A percentile compares a stretch with the other conserved stretches of the same genome.
Conservation (phyloP, 2,888 invertebrate genomes). For the Erebia epiphron region DNA sequence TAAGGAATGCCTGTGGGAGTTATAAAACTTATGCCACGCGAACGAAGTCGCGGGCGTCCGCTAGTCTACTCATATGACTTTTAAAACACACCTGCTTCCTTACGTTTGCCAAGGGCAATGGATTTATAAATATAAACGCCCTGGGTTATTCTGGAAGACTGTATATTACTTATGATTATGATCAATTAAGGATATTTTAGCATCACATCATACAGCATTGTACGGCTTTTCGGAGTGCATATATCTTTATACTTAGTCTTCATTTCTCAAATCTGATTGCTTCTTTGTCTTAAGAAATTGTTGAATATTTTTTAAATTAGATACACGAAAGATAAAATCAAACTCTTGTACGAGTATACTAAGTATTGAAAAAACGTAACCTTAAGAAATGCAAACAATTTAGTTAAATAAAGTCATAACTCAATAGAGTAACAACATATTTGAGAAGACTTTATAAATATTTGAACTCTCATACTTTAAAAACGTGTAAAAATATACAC, state of each 20-base stretch:
- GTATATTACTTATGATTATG: not conserved
- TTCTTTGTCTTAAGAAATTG: too few relatives aligned
- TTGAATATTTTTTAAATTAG: not conserved
- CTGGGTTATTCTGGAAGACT: not conserved
- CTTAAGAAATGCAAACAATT: not conserved
- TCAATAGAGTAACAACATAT: not conserved
- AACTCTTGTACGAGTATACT: not conserved
- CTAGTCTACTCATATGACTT: not conserved
- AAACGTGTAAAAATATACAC: not conserved
- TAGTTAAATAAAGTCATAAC: conserved; percentile 2
- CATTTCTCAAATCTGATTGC: too few relatives aligned
- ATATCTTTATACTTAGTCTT: too few relatives aligned
- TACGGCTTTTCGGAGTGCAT: too few relatives aligned
- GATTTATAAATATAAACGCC: conserved; percentile 11
- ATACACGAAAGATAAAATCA: not conserved
- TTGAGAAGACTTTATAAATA: not conserved
- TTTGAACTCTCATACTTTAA: not conserved
- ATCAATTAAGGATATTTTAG: not conserved
- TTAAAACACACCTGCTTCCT: conserved; percentile 6
- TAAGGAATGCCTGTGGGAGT: too few relatives aligned
- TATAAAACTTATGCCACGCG: too few relatives aligned
- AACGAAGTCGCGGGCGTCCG: too few relatives aligned
- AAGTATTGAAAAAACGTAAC: not conserved
- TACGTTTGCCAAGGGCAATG: conserved; percentile 11
- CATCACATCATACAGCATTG: too few relatives aligned